Base-by-base conservation (phyloP, 1,140 invertebrate species). In the Diachasma alloeum region DNA sequence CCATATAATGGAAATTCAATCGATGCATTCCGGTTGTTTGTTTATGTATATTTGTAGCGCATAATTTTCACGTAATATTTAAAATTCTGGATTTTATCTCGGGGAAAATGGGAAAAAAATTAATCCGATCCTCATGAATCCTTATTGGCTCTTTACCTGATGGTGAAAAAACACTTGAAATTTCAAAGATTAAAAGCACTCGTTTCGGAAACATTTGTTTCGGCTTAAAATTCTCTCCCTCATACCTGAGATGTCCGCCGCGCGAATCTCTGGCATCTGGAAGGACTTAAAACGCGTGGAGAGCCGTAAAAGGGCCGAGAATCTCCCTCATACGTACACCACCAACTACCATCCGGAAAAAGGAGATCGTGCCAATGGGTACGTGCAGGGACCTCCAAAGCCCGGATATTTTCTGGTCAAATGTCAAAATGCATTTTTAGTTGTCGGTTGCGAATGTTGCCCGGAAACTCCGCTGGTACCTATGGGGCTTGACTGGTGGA, bases 211-310 rank as follows among this genome's bases (percentile, higher is more conserved):
- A 85, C 83, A 86, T 85, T 85, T 84, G 84, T 83, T 85, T 84
- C 80, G 79, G 79, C 81, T 86, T 84, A 83, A 46, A 76, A 72
- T 75, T 44, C 42, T 68, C 46, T 24, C 13, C n/a, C 46, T 39
- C 44, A 48, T 79, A 79, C 78, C 78, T 79, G 78, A 72, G 53
- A 44, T 56, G 76, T 24, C 59, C 39, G 39, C 9, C 53, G 31
- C 48, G 63, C 66, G 31, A 73, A 76, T 72, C 53, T 37, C 15
- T 11, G 56, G 78, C 87, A 88, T 87, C 86, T 88, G 86, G 85
- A 87, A 87, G 72, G 83, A 84, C 84, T 88, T 87, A 86, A 83
- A 81, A 81, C 72, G 66, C 68, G 68, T 75, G 24, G 36, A 69
- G 39, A 56, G 15, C 44, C 44, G 17, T 39, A 69, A 69, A 69